Percentiles rank a stretch among this genome's conserved stretches.
Evolutionary conservation across 2,888 invertebrate genomes (phyloP).

Genomic region (Acleris literana): DNA sequence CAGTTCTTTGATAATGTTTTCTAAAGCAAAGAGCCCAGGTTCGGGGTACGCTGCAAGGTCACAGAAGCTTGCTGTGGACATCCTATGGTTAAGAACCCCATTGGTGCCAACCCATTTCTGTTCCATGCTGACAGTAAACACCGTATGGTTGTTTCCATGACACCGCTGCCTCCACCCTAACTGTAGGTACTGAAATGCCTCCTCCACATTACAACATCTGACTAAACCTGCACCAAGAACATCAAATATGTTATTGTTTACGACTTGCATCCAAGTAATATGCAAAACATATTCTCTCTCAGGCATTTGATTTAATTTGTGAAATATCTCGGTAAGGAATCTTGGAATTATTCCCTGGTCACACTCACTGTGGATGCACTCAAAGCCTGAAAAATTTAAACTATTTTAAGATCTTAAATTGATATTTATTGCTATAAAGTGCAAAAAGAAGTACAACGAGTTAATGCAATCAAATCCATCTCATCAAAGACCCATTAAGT

Average conservation of each 20-base stretch:
- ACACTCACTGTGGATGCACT: slow-evolving; percentile 85
- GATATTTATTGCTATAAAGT: no score
- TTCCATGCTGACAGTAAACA: slow-evolving; percentile 89
- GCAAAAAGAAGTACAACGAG: neutral
- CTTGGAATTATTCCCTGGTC: slow-evolving; percentile 89
- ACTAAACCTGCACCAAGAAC: slow-evolving; percentile 82
- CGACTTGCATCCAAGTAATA: slow-evolving; percentile 89
- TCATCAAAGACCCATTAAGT: no score
- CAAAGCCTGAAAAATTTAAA: slow-evolving; percentile 66
- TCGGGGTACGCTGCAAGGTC: slow-evolving; percentile 86
- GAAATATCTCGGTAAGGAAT: slow-evolving; percentile 88
- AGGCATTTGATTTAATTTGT: slow-evolving; percentile 85
- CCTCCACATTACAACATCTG: slow-evolving; percentile 86
- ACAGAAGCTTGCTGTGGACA: slow-evolving; percentile 89
- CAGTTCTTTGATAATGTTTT: slow-evolving; percentile 85
- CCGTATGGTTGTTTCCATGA: slow-evolving; percentile 85
- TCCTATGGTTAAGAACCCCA: slow-evolving; percentile 86
- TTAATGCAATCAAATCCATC: no score
- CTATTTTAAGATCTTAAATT: neutral
- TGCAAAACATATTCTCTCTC: slow-evolving; percentile 87
- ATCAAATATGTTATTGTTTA: slow-evolving; percentile 85
- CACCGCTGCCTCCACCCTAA: slow-evolving; percentile 85
- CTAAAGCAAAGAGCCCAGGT: slow-evolving; percentile 86
- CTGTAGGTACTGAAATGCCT: slow-evolving; percentile 88
- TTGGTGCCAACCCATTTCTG: slow-evolving; percentile 89